Percentiles rank a stretch among this genome's conserved stretches.
Evolutionary conservation across 2,113 vertebrate species (phyloP).

Genomic region (Oreotrochilus melanogaster): DNA sequence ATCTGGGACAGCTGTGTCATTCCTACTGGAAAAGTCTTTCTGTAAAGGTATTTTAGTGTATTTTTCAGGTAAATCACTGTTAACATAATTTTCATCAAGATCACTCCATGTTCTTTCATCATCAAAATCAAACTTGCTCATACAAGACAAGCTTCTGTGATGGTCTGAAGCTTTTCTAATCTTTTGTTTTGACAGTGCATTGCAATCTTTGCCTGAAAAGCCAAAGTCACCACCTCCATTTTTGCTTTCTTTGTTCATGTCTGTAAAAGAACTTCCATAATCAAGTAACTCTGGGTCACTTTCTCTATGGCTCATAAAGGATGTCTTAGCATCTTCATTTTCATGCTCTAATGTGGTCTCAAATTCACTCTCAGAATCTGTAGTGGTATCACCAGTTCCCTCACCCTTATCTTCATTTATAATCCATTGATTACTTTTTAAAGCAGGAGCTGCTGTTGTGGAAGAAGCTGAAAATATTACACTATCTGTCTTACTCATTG

Average conservation of each 20-base stretch:
- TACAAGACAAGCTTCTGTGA: neutral
- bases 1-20: conserved; percentile 46
- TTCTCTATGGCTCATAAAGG: conserved; percentile 26
- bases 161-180: neutral
- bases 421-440: conserved; percentile 20
- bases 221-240: conserved; percentile 64
- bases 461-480: neutral
- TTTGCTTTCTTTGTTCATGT: conserved; percentile 46
- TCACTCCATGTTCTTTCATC: conserved; percentile 95
- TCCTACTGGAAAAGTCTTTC: neutral
- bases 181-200: conserved; percentile 58
- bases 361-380: conserved; percentile 75
- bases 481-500: neutral
- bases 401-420: conserved; percentile 22
- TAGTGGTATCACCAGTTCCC: conserved; percentile 15
- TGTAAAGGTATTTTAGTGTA: conserved; percentile 10
- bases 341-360: conserved; percentile 46
- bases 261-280: conserved; percentile 73
- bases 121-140: conserved; percentile 85
- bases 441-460: neutral
- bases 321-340: neutral
- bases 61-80: conserved; percentile 37
- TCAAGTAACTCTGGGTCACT: conserved; percentile 43
- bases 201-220: conserved; percentile 64
- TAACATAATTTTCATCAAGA: conserved; percentile 78